A percentile compares a stretch with the other conserved stretches of the same genome.
phyloP scores from a whole-genome alignment of 2,113 vertebrate species.

The Melierax canorus region DNA sequence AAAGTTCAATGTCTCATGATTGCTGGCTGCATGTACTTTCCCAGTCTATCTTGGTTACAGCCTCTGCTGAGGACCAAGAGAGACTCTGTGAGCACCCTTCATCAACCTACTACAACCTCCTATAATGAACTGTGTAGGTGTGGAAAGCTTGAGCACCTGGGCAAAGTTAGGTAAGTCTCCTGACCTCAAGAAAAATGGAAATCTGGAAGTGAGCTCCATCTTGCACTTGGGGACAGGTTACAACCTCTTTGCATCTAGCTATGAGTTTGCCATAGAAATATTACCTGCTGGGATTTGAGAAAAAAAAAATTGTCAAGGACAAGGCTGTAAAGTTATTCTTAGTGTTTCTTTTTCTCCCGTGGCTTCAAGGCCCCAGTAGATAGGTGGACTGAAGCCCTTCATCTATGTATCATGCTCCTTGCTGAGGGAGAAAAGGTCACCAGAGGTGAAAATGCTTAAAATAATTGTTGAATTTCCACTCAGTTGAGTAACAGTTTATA shows the following conservation, averaged over 20 bases:
- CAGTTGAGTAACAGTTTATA: background rate
- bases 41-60: no score
- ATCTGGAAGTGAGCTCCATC: background rate
- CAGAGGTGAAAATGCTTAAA: background rate
- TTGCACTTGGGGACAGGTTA: background rate
- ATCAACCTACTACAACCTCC: rapidly evolving
- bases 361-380: background rate
- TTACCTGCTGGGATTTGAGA: background rate
- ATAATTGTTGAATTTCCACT: background rate
- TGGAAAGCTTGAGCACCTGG: background rate
- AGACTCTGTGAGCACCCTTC: background rate
- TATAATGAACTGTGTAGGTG: background rate
- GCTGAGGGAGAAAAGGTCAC: background rate
- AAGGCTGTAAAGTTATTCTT: background rate
- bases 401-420: background rate
- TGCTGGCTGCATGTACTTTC: background rate
- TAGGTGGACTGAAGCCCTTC: background rate
- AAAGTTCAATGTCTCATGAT: background rate
- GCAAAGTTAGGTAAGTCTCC: background rate
- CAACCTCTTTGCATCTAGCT: background rate
- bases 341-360: background rate
- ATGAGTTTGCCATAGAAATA: background rate
- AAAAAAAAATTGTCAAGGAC: background rate
- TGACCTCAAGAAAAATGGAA: background rate
- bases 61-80: background rate